A percentile compares a stretch with the other conserved stretches of the same genome.
These are phyloP conservation scores for Megalurothrips usitatus DNA, from an alignment of 2,888 invertebrate genomes.

Conservation along the genomic window DNA sequence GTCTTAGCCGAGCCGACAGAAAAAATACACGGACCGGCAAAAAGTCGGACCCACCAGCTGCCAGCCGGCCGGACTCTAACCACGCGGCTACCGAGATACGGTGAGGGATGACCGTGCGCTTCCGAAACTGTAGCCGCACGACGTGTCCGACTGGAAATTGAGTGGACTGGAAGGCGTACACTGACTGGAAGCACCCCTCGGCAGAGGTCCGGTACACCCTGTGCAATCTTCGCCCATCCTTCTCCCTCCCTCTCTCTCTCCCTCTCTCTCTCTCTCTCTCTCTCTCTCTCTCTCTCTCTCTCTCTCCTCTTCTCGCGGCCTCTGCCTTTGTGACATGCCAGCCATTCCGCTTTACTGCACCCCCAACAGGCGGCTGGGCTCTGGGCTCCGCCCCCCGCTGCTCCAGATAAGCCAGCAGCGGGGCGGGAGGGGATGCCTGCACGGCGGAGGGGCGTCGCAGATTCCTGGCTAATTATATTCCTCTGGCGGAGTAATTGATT, in stretches of 20 bases:
- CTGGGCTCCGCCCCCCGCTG: background rate
- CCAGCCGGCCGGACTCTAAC: no score
- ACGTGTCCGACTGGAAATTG: no score
- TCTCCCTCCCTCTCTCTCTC: background rate
- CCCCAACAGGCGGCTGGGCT: background rate
- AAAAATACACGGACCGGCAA: no score
- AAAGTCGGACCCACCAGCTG: no score
- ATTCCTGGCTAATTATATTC: background rate
- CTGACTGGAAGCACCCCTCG: no score
- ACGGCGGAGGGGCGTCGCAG: background rate
- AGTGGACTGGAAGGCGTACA: no score
- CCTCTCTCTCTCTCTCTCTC: background rate
- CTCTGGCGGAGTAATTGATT: background rate
- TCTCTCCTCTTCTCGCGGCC: background rate
- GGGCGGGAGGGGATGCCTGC: background rate
- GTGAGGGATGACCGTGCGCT: no score
- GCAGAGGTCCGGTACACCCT: no score
- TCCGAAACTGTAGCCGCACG: no score
- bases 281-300: background rate
- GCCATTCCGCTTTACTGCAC: conserved; percentile 1
- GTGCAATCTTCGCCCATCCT: no score
- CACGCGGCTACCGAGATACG: no score
- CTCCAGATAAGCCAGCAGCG: background rate
- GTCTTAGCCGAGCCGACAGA: no score
- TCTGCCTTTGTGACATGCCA: background rate